These are phyloP conservation scores for Lumbricus terrestris DNA, from an alignment of 2,888 invertebrate genomes.

Conservation along the genomic window DNA sequence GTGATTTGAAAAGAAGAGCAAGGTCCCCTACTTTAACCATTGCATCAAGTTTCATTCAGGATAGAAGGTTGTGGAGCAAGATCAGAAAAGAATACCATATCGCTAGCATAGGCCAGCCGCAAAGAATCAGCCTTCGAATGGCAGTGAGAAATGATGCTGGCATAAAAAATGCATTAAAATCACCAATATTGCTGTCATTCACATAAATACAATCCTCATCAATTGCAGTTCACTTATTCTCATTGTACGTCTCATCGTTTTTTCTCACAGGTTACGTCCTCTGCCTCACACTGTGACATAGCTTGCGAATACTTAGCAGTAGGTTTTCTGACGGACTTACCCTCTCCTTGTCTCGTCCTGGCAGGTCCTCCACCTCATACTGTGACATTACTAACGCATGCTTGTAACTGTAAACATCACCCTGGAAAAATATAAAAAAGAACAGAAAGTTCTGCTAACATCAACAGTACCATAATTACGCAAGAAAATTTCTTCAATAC, in stretches of 20 bases:
- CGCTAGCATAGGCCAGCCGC: too few relatives aligned
- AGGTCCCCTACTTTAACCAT: too few relatives aligned
- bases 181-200: too few relatives aligned
- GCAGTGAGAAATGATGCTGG: too few relatives aligned
- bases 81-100: too few relatives aligned
- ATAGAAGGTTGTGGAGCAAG: too few relatives aligned
- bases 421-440: constrained; percentile 61
- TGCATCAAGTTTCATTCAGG: too few relatives aligned
- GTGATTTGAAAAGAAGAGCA: too few relatives aligned
- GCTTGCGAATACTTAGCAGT: neutral
- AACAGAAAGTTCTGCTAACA: constrained; percentile 62
- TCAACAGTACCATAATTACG: neutral
- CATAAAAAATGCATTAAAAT: too few relatives aligned
- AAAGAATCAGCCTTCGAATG: too few relatives aligned
- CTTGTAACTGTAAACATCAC: constrained; percentile 87
- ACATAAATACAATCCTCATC: neutral
- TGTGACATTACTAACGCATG: constrained; percentile 80
- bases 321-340: neutral
- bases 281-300: neutral
- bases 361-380: constrained; percentile 62
- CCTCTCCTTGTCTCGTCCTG: constrained; percentile 25
- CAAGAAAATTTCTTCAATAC: neutral
- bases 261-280: neutral
- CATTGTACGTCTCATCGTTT: too few relatives aligned
- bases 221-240: neutral